phyloP scores from a whole-genome alignment of 1,140 invertebrate species.

The Tetraneura akinire region DNA sequence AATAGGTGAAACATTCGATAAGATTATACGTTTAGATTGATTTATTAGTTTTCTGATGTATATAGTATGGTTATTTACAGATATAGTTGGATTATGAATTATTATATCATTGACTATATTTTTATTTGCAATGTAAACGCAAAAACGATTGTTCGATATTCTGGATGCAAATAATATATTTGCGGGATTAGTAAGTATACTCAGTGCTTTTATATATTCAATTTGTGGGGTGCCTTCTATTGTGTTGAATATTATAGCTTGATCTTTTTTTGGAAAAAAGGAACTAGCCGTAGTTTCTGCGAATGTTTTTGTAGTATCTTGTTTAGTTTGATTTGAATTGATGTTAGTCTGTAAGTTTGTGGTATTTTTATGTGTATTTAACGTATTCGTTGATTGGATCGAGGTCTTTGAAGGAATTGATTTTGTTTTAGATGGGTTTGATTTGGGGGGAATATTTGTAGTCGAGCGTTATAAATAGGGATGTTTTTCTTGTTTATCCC shows the following conservation, averaged over 20 bases:
- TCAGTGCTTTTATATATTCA: background rate
- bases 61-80: background rate
- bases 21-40: background rate
- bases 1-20: no score
- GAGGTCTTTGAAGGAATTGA: no score
- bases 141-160: background rate
- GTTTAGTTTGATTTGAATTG: no score
- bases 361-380: no score
- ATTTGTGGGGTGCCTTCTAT: background rate
- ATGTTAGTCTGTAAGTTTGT: no score
- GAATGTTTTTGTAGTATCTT: background rate
- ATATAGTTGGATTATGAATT: background rate
- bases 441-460: no score
- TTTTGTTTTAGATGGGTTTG: no score
- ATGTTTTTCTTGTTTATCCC: no score
- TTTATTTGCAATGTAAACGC: conserved; percentile 9
- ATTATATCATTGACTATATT: background rate
- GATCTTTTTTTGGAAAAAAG: background rate
- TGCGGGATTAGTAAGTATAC: background rate
- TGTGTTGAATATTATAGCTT: conserved; percentile 10
- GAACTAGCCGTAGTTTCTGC: background rate
- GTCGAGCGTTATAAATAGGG: no score
- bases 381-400: no score
- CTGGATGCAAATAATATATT: background rate
- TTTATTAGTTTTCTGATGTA: background rate